A percentile compares a stretch with the other conserved stretches of the same genome.
Conservation (phyloP, 1,140 invertebrate species). For the Archivesica marissinica region DNA sequence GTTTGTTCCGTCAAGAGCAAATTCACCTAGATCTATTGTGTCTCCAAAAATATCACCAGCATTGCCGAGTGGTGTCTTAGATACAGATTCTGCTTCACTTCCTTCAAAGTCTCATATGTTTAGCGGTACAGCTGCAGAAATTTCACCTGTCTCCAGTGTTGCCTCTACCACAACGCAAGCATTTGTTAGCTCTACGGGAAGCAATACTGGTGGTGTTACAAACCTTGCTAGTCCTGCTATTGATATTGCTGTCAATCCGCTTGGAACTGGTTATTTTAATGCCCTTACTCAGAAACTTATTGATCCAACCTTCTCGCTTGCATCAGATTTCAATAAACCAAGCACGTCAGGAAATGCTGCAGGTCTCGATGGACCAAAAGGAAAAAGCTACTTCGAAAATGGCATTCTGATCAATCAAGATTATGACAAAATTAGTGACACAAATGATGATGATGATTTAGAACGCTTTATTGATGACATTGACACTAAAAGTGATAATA, state of each 20-base stretch:
- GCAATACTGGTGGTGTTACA: background rate
- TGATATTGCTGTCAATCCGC: slow-evolving; percentile 48
- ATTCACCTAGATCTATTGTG: background rate
- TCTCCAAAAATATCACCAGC: slow-evolving; percentile 52
- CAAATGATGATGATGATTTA: slow-evolving; percentile 59
- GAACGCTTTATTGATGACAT: slow-evolving; percentile 41
- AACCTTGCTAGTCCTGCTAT: slow-evolving; percentile 25
- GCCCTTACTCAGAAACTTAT: slow-evolving; percentile 55
- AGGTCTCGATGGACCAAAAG: slow-evolving; percentile 17
- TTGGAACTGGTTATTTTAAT: slow-evolving; percentile 59
- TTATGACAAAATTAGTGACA: slow-evolving; percentile 61
- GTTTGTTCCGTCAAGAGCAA: background rate
- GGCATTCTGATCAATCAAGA: slow-evolving; percentile 53
- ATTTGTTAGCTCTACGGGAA: background rate
- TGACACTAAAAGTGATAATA: slow-evolving; percentile 44
- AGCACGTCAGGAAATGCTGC: background rate
- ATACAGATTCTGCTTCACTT: slow-evolving; percentile 32
- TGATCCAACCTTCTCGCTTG: slow-evolving; percentile 37
- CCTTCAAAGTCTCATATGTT: slow-evolving; percentile 30
- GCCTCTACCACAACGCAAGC: background rate
- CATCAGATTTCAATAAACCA: slow-evolving; percentile 47
- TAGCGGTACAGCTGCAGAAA: background rate
- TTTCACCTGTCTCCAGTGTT: background rate
- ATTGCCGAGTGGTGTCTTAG: slow-evolving; percentile 10
- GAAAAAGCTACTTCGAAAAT: slow-evolving; percentile 57